Evolutionary conservation across 92 coral and sea anemone genomes (phyloP).

Genomic region (Bergia sp.): DNA sequence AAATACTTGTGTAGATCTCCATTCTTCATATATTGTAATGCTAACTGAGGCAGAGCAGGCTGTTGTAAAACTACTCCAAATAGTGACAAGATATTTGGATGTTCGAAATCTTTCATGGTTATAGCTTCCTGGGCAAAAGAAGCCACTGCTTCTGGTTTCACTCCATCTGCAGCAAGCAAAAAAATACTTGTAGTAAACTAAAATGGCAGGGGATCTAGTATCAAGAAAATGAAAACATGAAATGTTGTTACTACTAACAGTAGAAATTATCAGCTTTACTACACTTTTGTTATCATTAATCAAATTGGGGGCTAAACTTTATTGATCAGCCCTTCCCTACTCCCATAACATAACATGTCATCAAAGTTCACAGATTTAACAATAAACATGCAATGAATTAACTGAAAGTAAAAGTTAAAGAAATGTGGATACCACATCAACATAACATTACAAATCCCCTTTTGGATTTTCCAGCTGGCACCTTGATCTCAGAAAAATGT

Average conservation of each 20-base stretch:
- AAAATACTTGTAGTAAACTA: background rate
- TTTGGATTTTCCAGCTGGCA: no score
- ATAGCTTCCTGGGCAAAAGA: conserved; percentile 61
- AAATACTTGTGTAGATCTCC: conserved; percentile 61
- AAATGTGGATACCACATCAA: no score
- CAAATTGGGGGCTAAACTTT: no score
- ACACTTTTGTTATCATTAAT: background rate
- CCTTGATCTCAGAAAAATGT: no score
- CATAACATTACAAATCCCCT: no score
- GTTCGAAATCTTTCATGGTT: conserved; percentile 56
- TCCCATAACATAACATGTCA: no score
- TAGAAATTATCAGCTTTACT: background rate
- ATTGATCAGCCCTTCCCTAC: no score
- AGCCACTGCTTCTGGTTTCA: conserved; percentile 52
- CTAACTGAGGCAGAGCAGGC: conserved; percentile 63
- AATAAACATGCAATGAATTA: no score
- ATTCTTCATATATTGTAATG: conserved; percentile 53
- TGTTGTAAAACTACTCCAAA: conserved; percentile 71
- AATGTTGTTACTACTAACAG: background rate
- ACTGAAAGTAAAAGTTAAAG: no score
- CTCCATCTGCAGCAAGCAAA: conserved; percentile 45
- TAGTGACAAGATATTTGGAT: conserved; percentile 71
- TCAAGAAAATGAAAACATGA: background rate
- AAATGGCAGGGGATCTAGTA: background rate
- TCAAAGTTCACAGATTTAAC: no score